Conservation (phyloP, 2,113 vertebrate genomes). For the Theristicus caerulescens region DNA sequence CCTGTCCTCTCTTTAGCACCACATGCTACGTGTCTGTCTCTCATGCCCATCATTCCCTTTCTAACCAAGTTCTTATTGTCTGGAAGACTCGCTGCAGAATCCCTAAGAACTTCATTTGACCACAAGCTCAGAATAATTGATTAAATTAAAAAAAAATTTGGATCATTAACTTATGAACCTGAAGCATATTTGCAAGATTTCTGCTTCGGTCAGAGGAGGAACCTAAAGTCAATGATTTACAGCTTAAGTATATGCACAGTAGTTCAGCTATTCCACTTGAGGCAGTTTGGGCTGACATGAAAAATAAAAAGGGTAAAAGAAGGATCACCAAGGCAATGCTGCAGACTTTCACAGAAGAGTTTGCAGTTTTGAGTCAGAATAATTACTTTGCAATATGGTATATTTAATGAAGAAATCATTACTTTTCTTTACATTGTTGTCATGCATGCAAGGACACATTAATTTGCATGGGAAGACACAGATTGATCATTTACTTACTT, state of each 20-base stretch:
- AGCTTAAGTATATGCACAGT: background rate
- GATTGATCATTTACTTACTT: background rate
- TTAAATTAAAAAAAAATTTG: background rate
- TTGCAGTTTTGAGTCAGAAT: background rate
- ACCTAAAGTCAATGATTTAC: background rate
- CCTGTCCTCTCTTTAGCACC: background rate
- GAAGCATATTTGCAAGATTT: background rate
- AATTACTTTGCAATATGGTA: background rate
- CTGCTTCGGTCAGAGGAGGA: background rate
- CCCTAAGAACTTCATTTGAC: background rate
- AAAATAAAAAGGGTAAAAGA: slow-evolving; percentile 12
- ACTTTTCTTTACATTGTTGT: background rate
- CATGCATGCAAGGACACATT: background rate
- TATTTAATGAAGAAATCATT: background rate
- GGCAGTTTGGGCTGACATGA: background rate
- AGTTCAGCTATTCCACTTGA: background rate
- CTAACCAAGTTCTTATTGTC: background rate
- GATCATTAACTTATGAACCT: background rate
- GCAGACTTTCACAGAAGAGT: background rate
- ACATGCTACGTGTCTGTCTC: background rate
- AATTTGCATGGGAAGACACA: background rate
- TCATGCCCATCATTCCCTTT: background rate
- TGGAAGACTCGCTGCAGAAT: background rate
- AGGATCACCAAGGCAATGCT: background rate
- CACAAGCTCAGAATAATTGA: background rate